Conservation (phyloP, 2,888 invertebrate species). For the Ametastegia equiseti region DNA sequence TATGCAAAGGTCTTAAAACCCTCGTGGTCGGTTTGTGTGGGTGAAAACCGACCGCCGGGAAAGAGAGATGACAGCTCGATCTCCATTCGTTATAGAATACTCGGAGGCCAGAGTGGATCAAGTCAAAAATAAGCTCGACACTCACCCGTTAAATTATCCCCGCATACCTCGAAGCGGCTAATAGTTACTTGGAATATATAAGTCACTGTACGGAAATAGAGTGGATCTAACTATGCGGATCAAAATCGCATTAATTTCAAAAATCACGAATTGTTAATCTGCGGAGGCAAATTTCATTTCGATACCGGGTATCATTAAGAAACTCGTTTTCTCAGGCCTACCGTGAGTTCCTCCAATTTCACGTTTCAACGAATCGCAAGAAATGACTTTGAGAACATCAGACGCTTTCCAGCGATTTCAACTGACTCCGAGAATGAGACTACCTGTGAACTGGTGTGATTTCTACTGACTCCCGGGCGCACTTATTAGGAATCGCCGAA, state of each 20-base stretch:
- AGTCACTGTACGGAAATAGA: not conserved
- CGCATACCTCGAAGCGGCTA: not conserved
- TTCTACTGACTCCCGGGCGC: too few species aligned
- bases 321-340: too few species aligned
- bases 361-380: too few species aligned
- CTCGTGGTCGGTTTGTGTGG: not conserved
- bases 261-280: not conserved
- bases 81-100: not conserved
- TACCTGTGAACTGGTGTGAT: too few species aligned
- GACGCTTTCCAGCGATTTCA: too few species aligned
- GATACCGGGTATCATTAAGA: too few species aligned
- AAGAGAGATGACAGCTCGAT: constrained; percentile 1
- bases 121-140: constrained; percentile 9
- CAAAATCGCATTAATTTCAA: not conserved
- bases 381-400: too few species aligned
- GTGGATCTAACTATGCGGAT: not conserved
- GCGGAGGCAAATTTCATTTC: not conserved
- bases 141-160: not conserved
- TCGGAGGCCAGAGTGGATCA: not conserved
- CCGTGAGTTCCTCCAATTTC: too few species aligned
- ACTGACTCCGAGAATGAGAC: too few species aligned
- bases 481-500: too few species aligned
- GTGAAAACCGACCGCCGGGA: not conserved
- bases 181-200: not conserved
- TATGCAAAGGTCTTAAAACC: not conserved